Base-by-base conservation (phyloP, 2,888 invertebrate genomes). In the Taphrorychus bicolor region DNA sequence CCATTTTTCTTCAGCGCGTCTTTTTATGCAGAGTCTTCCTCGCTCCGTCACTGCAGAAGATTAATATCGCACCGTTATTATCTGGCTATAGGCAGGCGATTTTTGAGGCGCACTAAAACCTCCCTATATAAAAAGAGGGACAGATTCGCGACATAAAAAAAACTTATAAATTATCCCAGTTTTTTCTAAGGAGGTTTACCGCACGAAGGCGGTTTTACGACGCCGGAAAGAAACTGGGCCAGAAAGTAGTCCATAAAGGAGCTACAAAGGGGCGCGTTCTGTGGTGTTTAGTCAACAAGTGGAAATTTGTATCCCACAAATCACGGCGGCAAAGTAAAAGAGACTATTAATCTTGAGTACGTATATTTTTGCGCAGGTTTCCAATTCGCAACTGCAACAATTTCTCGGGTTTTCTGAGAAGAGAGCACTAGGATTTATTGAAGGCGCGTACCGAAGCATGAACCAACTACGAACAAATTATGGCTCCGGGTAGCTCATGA, bases 101-200 rank as follows among this genome's bases (percentile, higher is more conserved):
- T 54, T 61, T 45, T 17, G 42, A 11, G 9, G 51, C 17, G 53
- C 41, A 41, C 53, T 53, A 61, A 54, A 61, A 19, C 61, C 53
- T 53, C 53, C 61, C 22, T 53, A 53, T 42, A 61, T 60, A 60
- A 60, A 61, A 61, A 61, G 45, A 42, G 54, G 40, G 23, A 42
- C 45, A 52, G 45, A 61, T 61, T 53, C 48, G 45, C 53, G 21
- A 22, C 24, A 45, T 61, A 61, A 61, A 61, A 60, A n/a, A 61
- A 53, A 54, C 53, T 53, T 61, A 61, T 61, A 61, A 61, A 61
- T 61, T 59, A n/a, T n/a, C n/a, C n/a, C n/a, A n/a, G n/a, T n/a
- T n/a, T n/a, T n/a, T n/a, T 17, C 45, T 45, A 7, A 7, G 45
- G 45, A 7, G 7, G 5, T n/a, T 45, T 45, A 45, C 9, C 1